These are phyloP conservation scores for Petroica traversi DNA, from an alignment of 2,113 vertebrate species.

Conservation along the genomic window DNA sequence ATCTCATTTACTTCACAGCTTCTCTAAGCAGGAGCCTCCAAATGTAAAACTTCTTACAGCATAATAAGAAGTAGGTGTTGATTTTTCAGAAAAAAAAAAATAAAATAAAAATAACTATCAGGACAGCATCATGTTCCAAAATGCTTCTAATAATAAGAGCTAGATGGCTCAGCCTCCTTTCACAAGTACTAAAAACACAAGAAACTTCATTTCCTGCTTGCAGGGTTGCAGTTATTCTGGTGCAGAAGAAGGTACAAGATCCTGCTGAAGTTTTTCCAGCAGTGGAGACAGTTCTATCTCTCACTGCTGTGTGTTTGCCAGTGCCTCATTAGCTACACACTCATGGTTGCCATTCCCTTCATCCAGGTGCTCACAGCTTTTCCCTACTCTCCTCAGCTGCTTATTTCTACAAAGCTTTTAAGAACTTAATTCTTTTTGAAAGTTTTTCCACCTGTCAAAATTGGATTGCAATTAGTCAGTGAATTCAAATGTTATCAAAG, in stretches of 20 bases:
- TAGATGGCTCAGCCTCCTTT: neutral
- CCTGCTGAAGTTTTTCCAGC: neutral
- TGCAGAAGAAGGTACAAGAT: neutral
- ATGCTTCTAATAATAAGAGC: neutral
- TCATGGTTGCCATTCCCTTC: neutral
- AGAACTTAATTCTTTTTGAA: neutral
- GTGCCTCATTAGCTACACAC: neutral
- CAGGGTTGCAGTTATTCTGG: neutral
- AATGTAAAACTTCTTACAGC: neutral
- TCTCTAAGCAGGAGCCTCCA: neutral
- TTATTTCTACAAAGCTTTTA: neutral
- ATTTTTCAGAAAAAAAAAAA: neutral
- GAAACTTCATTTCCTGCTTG: neutral
- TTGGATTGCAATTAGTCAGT: neutral
- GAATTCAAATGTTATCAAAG: neutral
- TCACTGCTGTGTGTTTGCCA: neutral
- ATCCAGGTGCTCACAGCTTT: neutral
- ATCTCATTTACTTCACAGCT: constrained; percentile 28
- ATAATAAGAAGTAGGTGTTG: neutral
- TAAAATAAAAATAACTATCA: neutral
- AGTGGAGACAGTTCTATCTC: neutral
- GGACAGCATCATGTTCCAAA: neutral
- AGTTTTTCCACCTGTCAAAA: neutral
- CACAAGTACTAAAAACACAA: neutral
- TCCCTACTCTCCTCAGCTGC: neutral